Percentiles rank a stretch among this genome's conserved stretches.
These are phyloP conservation scores for Leptonema lineaticorne DNA, from an alignment of 1,140 invertebrate species.

Conservation along the genomic window DNA sequence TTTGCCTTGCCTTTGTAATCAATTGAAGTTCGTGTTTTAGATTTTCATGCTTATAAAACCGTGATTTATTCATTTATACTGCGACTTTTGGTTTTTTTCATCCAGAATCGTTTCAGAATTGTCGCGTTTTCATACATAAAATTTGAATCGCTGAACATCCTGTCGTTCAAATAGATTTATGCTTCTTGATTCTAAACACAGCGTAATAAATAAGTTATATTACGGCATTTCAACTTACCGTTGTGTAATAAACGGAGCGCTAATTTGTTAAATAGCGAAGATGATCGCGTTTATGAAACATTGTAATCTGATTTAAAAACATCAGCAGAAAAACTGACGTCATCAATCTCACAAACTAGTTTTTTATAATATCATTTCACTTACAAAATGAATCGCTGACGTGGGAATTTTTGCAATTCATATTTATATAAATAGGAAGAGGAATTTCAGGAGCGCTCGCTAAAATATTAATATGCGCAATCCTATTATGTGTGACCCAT, in stretches of 20 bases:
- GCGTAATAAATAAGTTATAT: too few species aligned
- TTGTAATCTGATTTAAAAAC: not conserved
- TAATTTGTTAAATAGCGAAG: slow-evolving; percentile 1
- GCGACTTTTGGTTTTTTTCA: not conserved
- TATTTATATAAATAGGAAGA: slow-evolving; percentile 16
- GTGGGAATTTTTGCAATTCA: slow-evolving; percentile 14
- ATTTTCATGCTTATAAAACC: slow-evolving; percentile 5
- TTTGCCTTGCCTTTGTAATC: slow-evolving; percentile 18
- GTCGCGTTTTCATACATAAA: not conserved
- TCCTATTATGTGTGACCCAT: not conserved
- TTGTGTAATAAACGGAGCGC: too few species aligned
- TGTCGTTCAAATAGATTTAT: too few species aligned
- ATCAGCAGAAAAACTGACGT: not conserved
- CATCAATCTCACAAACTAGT: slow-evolving; percentile 13
- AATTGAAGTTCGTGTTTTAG: slow-evolving; percentile 18
- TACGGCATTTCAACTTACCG: too few species aligned
- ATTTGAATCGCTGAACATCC: not conserved
- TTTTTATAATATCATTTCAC: slow-evolving; percentile 24
- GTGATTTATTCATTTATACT: slow-evolving; percentile 11
- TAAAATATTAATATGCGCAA: not conserved
- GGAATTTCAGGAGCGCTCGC: not conserved
- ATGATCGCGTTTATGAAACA: not conserved
- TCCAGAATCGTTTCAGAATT: not conserved
- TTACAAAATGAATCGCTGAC: not conserved
- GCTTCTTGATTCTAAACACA: too few species aligned